Base-by-base conservation (phyloP, 2,888 invertebrate species). In the Pimpla rufipes region DNA sequence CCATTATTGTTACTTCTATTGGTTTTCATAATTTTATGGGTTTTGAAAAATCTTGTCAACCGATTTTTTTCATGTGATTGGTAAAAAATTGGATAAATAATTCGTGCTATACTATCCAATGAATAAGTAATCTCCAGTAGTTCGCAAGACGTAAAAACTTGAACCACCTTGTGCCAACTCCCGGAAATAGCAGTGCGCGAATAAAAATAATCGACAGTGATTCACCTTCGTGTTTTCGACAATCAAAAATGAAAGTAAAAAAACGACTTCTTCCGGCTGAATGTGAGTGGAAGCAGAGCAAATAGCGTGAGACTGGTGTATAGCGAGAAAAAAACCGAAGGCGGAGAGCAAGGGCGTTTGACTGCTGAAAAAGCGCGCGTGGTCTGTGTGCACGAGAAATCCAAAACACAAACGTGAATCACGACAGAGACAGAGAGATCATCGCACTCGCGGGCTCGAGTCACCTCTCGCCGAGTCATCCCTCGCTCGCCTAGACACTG, bases 331-430 rank as follows among this genome's bases (percentile, higher is more conserved):
- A n/a, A n/a, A n/a, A 50, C 35, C 40, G n/a, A 16, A 40, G 52
- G 11, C n/a, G 21, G 37, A 23, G 40, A 64, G 64, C 6, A 62
- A 64, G 21, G 13, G n/a, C 35, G n/a, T 50, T 64, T 21, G 55
- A 55, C 10, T 55, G 55, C 21, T 40, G 21, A 55, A 29, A 29
- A 29, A n/a, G 13, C 3, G 40, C 2, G 21, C n/a, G 37, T 64
- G 21, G 16, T 11, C 23, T 23, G 11, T 37, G 37, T 64, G 18
- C 23, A 62, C 21, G 67, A 8, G 16, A 35, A 55, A 57, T 76
- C 16, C 45, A 42, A 55, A 67, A 42, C 11, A 67, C 55, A 76
- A 76, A 67, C 57, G 76, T 76, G 76, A 76, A 76, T 67, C 67
- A 67, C 66, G 35, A 50, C 5, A 67, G 66, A 66, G 29, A 29